phyloP scores from a whole-genome alignment of 2,113 vertebrate genomes.

The Marcusenius ussheri region DNA sequence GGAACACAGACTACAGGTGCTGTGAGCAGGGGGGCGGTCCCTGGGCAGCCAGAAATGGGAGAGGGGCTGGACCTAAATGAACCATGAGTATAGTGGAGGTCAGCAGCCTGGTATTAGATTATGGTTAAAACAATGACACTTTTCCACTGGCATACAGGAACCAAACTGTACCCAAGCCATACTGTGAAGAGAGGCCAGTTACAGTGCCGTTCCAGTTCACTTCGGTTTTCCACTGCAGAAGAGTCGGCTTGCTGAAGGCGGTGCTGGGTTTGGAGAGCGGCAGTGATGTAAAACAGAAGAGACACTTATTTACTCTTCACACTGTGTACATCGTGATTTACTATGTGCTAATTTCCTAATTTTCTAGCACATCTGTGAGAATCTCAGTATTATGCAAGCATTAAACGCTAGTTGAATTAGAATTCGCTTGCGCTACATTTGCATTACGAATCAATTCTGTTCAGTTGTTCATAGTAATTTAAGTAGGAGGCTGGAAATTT shows the following conservation, averaged over 20 bases:
- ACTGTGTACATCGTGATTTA: background rate
- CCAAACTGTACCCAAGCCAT: background rate
- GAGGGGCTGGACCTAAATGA: background rate
- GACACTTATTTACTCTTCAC: background rate
- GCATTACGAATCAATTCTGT: no score
- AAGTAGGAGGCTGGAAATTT: background rate
- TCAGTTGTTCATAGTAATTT: background rate
- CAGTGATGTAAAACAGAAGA: background rate
- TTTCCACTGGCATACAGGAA: background rate
- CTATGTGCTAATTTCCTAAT: background rate
- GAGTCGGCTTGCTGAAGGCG: background rate
- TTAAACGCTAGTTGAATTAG: background rate
- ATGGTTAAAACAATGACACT: background rate
- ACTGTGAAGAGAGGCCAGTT: background rate
- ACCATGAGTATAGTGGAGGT: background rate
- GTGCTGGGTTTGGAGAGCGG: background rate
- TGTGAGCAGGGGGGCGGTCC: background rate
- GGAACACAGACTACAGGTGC: background rate
- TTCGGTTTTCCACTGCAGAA: background rate
- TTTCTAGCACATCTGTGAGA: background rate
- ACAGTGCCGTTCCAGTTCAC: background rate
- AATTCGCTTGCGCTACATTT: background rate
- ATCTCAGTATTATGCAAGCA: background rate
- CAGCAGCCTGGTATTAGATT: background rate
- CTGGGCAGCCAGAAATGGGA: background rate